Base-by-base conservation (phyloP, 64 coral and sea anemone species). In the Dendrophyllia cribrosa region DNA sequence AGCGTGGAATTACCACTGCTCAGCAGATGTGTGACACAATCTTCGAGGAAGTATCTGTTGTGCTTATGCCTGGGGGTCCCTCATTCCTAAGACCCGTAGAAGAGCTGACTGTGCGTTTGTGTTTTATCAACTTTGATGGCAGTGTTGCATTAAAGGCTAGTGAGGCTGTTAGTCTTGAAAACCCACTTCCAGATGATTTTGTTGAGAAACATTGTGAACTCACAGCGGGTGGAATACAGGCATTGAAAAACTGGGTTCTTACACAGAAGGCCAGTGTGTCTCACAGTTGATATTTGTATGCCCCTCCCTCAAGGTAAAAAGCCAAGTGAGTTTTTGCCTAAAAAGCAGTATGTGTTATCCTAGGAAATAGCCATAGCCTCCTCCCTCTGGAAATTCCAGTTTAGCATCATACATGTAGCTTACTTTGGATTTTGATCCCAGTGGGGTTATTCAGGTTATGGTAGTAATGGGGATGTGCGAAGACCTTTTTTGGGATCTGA, bases 11-110 rank as follows among this genome's bases (percentile, higher is more conserved):
- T 5, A 52, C 51, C 3, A 81, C 88, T 72, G 77, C 76, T 16
- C 77, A 91, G 43, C 62, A 91, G 45, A 91, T 91, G 88, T 91
- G 88, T 74, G 88, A 91, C 80, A 49, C 88, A 24, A 43, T 91
- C 3, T 91, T 91, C 26, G 45, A 91, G 17, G 88, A 91, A 46
- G 77, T 59, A 6, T 72, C 59, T 15, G 77, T 82, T 5, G 88
- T 26, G 14, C 66, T 91, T 1, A 91, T 91, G 88, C 88, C 88
- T n/a, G 77, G 88, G 43, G 88, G 78, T 49, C 77, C 88, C 3
- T 65, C 77, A 68, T 83, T 83, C 21, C 60, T 79, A 3, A 79
- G 78, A 70, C 76, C 64, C 59, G 34, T 16, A 4, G 61, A 71
- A 70, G 65, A 79, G 53, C 68, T 91, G 0, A 91, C 62, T 71